These are phyloP conservation scores for Cnemophilus loriae DNA, from an alignment of 2,113 vertebrate species.

Conservation along the genomic window DNA sequence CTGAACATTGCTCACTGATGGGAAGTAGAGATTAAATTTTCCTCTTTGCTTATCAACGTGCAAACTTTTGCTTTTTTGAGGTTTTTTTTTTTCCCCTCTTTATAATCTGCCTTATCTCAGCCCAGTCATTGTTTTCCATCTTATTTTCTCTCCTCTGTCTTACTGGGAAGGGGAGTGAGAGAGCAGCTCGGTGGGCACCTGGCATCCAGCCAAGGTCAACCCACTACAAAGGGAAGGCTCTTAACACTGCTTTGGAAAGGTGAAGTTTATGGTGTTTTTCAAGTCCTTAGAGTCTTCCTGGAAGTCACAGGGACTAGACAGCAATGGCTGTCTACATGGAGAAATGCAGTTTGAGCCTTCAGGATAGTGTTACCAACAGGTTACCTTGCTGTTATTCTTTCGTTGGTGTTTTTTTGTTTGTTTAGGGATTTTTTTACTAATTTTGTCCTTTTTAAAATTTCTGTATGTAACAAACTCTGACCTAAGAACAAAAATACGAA, in stretches of 20 bases:
- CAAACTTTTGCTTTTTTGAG: not conserved
- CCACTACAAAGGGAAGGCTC: not conserved
- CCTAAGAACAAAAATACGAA: not conserved
- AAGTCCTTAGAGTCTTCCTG: not conserved
- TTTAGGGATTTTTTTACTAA: not conserved
- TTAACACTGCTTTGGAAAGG: not conserved
- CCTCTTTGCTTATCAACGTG: fast-evolving
- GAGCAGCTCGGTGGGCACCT: not conserved
- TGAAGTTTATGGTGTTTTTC: not conserved
- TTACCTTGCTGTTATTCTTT: not conserved
- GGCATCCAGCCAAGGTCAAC: not conserved
- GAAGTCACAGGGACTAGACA: not conserved
- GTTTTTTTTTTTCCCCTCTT: not conserved
- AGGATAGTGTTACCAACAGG: not conserved
- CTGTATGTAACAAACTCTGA: not conserved
- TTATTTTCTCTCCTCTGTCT: not conserved
- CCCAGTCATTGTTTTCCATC: not conserved
- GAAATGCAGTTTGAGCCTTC: not conserved
- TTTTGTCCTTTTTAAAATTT: not conserved
- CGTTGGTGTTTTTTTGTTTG: not conserved
- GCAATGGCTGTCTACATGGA: not conserved
- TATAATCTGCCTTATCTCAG: not conserved
- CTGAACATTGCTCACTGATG: not conserved
- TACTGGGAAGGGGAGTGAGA: not conserved
- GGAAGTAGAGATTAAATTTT: not conserved